Evolutionary conservation across 2,888 invertebrate species (phyloP).

Genomic region (Orthosia incerta): DNA sequence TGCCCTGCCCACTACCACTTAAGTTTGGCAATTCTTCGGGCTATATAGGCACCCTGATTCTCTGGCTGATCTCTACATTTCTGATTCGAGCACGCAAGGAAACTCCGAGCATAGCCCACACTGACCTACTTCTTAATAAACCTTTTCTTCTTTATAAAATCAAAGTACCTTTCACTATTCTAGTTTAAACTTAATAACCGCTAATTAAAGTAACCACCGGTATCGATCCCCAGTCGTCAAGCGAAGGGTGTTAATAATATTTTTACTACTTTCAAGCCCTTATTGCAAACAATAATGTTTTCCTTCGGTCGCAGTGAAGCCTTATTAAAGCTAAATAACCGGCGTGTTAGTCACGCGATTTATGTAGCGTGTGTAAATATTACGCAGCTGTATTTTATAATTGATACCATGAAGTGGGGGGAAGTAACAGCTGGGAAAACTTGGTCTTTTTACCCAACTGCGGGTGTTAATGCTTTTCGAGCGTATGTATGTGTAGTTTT

Average conservation of each 20-base stretch:
- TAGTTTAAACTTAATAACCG: constrained; percentile 1
- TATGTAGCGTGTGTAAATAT: constrained; percentile 49
- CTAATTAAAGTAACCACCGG: constrained; percentile 31
- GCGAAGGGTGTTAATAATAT: constrained; percentile 43
- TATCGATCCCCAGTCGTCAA: constrained; percentile 35
- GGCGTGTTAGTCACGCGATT: constrained; percentile 56
- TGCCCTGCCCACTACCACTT: no score
- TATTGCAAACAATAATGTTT: constrained; percentile 54
- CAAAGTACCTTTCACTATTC: neutral
- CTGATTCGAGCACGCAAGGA: no score
- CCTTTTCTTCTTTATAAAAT: neutral
- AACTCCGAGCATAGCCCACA: no score
- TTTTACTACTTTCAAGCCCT: constrained; percentile 39
- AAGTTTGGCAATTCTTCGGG: no score
- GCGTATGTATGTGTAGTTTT: no score
- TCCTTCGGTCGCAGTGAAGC: constrained; percentile 24
- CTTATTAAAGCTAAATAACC: constrained; percentile 53
- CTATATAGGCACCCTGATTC: no score
- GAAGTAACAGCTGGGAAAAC: no score
- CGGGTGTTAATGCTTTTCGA: no score
- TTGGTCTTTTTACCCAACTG: no score
- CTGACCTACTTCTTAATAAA: neutral
- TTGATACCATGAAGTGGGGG: neutral
- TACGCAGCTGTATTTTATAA: constrained; percentile 45
- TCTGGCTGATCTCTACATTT: no score